Base-by-base conservation (phyloP, 2,888 invertebrate species). In the Neoaliturus tenellus region DNA sequence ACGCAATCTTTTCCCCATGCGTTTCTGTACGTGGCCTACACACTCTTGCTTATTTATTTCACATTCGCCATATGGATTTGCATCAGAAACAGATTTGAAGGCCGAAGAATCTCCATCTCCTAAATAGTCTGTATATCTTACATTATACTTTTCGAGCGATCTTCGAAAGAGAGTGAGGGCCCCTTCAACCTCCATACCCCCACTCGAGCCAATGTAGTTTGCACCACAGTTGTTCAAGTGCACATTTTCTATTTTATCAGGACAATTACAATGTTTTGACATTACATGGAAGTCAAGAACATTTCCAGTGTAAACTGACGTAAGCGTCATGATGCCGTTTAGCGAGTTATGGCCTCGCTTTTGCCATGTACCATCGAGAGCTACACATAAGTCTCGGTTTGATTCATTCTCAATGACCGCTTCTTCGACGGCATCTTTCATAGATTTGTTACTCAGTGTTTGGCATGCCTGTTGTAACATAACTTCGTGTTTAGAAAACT, bases 111-210 rank as follows among this genome's bases (percentile, higher is more conserved):
- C 78, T 3, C 78, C 78, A 28, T 78, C 78, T 14, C 78, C 78
- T 14, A 78, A 25, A 35, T 69, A 69, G 5, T 69, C 8, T 6
- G 20, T 8, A n/a, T 35, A 69, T 6, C 69, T 5, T 33, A 69
- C 69, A 31, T 35, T 35, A 20, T 35, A 62, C 12, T 8, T 33
- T 6, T 31, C n/a, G 4, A 33, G 35, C 3, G 69, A 69, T 10
- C 69, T 5, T n/a, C n/a, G 1, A n/a, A 69, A 69, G 6, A 69
- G 31, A 14, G 5, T 33, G n/a, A 69, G 6, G 8, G 69, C 69
- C n/a, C 35, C 69, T 8, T 31, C 35, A 12, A 28, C 69, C n/a
- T 69, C 69, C 69, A 69, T 69, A 73, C 83, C 82, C 81, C 85
- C 83, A 31, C 83, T 82, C 48, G 28, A 12, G 20, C 67, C 39